These are phyloP conservation scores for Eristalis intricaria DNA, from an alignment of 2,888 invertebrate species.

Conservation along the genomic window DNA sequence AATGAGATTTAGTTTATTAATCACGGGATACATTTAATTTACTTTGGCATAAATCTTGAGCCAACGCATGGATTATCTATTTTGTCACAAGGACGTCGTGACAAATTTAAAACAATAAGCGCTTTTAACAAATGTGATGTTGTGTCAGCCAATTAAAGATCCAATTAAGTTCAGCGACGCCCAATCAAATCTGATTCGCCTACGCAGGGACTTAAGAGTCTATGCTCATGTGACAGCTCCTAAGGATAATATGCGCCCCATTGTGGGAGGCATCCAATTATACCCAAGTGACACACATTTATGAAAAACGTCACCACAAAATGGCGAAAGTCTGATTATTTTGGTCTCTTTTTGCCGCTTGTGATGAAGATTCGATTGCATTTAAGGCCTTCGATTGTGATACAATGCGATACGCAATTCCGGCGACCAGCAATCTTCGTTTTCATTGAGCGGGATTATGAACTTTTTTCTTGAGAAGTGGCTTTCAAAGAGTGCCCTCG, in stretches of 20 bases:
- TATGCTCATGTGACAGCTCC: not conserved
- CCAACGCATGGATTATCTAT: slow-evolving; percentile 50
- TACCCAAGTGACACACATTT: too few relatives aligned
- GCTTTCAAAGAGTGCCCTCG: too few relatives aligned
- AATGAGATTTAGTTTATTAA: slow-evolving; percentile 23
- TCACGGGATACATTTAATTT: slow-evolving; percentile 30
- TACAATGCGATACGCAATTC: too few relatives aligned
- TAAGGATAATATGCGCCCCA: slow-evolving; percentile 13
- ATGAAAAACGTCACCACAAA: not conserved
- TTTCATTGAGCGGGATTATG: not conserved
- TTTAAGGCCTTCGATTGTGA: too few relatives aligned
- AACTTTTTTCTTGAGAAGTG: too few relatives aligned
- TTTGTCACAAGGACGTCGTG: slow-evolving; percentile 17
- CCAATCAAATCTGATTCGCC: slow-evolving; percentile 48
- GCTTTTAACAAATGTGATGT: slow-evolving; percentile 28
- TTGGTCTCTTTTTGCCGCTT: not conserved
- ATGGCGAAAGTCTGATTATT: not conserved
- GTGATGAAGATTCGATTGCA: not conserved
- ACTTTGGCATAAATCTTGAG: slow-evolving; percentile 39
- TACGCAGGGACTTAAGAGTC: slow-evolving; percentile 16
- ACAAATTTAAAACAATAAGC: slow-evolving; percentile 14
- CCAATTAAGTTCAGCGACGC: slow-evolving; percentile 48
- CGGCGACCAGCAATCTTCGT: not conserved
- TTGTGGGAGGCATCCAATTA: not conserved
- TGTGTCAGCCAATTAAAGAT: slow-evolving; percentile 32